Percentiles rank a stretch among this genome's conserved stretches.
Evolutionary conservation across 2,113 vertebrate species (phyloP).

Genomic region (Pithys albifrons): DNA sequence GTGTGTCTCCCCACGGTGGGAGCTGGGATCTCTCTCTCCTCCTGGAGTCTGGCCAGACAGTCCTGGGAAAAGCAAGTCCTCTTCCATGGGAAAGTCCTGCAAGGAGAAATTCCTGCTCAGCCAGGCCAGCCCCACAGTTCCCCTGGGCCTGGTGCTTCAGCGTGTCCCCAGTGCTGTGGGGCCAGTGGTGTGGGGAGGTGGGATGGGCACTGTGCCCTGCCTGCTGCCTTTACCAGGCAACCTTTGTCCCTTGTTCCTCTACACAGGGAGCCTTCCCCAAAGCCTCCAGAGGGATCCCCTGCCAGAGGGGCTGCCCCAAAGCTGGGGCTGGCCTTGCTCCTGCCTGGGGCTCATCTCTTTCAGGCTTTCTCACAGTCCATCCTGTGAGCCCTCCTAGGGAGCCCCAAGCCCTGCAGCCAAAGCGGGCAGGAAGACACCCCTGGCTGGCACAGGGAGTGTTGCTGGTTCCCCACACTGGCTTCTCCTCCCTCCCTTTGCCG

Average conservation of each 20-base stretch:
- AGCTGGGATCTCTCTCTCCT: not conserved
- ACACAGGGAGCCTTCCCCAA: not conserved
- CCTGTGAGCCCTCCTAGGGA: not conserved
- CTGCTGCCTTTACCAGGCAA: not conserved
- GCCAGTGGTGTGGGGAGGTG: not conserved
- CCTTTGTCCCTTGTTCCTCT: not conserved
- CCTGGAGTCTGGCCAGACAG: constrained; percentile 31
- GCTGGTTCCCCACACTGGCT: rapidly evolving
- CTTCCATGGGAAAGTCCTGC: constrained; percentile 56
- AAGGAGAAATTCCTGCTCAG: not conserved
- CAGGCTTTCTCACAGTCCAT: not conserved
- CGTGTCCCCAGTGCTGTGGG: not conserved
- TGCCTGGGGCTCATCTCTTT: not conserved
- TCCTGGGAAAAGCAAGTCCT: constrained; percentile 51
- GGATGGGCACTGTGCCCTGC: not conserved
- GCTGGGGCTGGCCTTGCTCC: not conserved
- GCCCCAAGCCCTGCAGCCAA: not conserved
- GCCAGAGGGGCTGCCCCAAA: not conserved
- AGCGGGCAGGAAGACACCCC: not conserved
- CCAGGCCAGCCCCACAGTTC: not conserved
- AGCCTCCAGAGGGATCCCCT: not conserved
- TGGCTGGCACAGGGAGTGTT: not conserved
- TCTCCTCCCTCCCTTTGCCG: not conserved
- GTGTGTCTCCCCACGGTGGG: not conserved
- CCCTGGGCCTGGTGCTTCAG: not conserved